These are phyloP conservation scores for Rhagologus leucostigma DNA, from an alignment of 2,113 vertebrate species.

Conservation along the genomic window DNA sequence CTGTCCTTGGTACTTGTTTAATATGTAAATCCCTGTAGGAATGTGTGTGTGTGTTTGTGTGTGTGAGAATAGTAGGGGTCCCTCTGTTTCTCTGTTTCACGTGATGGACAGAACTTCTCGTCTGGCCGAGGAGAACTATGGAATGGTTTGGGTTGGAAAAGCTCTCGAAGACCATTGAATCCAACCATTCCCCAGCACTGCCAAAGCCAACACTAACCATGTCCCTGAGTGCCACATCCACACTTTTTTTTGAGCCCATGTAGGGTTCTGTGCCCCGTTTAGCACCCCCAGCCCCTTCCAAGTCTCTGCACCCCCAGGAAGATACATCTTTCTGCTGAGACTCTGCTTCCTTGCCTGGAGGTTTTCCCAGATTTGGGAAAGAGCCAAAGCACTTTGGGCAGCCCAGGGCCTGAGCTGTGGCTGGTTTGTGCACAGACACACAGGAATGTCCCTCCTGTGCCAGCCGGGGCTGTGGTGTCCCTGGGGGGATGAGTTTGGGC, in stretches of 20 bases:
- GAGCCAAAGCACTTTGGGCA: background rate
- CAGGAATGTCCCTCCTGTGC: background rate
- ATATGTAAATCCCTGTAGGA: background rate
- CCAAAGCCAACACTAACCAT: background rate
- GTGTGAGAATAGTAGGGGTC: background rate
- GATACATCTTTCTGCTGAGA: rapidly evolving
- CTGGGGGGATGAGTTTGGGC: background rate
- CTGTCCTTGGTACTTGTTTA: background rate
- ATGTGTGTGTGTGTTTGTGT: background rate
- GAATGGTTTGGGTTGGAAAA: background rate
- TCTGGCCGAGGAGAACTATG: background rate
- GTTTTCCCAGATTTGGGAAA: background rate
- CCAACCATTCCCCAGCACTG: background rate
- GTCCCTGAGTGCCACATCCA: background rate
- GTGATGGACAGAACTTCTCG: background rate
- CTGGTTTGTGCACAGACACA: background rate
- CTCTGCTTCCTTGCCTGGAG: background rate
- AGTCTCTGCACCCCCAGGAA: background rate
- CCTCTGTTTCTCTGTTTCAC: background rate
- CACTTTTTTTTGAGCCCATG: rapidly evolving
- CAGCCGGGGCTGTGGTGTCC: background rate
- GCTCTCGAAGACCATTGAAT: rapidly evolving
- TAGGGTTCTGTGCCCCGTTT: background rate
- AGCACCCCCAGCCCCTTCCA: too few species aligned
- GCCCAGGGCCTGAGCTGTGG: background rate